phyloP scores from a whole-genome alignment of 2,113 vertebrate species.

The Oryzias melastigma region DNA sequence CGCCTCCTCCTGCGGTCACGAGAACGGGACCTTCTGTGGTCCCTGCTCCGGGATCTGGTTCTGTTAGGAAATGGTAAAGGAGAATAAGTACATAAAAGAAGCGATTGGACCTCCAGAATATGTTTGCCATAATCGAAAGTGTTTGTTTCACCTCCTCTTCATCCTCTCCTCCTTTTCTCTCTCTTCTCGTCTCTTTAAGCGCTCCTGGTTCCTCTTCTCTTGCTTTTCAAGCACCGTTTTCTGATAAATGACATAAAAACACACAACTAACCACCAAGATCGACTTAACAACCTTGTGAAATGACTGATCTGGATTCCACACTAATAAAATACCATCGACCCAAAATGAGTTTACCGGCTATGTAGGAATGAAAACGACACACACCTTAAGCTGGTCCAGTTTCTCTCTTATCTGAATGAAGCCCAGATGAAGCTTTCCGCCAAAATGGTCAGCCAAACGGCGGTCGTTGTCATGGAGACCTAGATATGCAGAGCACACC shows the following conservation, averaged over 20 bases:
- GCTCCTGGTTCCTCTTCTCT: slow-evolving; percentile 95
- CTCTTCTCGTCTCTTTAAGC: slow-evolving; percentile 92
- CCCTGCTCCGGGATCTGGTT: slow-evolving; percentile 89
- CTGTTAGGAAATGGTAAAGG: slow-evolving; percentile 56
- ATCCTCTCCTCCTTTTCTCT: slow-evolving; percentile 91
- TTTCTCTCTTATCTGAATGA: slow-evolving; percentile 98
- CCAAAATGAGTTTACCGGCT: background rate
- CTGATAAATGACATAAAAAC: slow-evolving; percentile 62
- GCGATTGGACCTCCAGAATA: background rate
- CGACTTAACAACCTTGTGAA: background rate
- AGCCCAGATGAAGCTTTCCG: slow-evolving; percentile 96
- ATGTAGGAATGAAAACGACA: background rate
- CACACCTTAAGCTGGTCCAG: slow-evolving; percentile 91
- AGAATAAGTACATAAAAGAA: background rate
- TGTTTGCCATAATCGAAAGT: background rate
- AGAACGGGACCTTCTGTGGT: slow-evolving; percentile 88
- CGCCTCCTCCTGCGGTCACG: slow-evolving; percentile 85
- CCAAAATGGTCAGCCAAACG: slow-evolving; percentile 98
- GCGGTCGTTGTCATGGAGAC: slow-evolving; percentile 97
- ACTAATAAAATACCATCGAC: background rate
- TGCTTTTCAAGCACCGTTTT: slow-evolving; percentile 97
- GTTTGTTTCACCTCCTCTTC: slow-evolving; percentile 68
- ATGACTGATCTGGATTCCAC: background rate
- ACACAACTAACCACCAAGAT: background rate
- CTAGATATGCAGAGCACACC: slow-evolving; percentile 96